Conservation (phyloP, 2,888 invertebrate species). For the Apamea monoglypha region DNA sequence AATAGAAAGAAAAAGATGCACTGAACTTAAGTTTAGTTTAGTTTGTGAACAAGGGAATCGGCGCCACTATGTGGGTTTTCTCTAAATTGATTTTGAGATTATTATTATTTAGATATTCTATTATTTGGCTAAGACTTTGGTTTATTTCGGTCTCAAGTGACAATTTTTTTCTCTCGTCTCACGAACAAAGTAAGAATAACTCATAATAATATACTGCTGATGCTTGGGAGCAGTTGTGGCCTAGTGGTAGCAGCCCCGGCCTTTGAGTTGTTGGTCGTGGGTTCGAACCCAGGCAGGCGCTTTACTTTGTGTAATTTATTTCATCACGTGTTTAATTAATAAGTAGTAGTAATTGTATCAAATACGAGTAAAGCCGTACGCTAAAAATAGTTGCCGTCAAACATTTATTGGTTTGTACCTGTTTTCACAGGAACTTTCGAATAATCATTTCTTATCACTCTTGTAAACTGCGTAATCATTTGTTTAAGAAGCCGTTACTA, state of each 20-base stretch:
- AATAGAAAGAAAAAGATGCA: no score
- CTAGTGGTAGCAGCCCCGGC: no score
- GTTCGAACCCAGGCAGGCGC: not conserved
- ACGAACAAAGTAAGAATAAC: not conserved
- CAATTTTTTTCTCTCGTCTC: not conserved
- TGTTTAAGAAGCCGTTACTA: constrained; percentile 35
- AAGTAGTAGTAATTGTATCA: not conserved
- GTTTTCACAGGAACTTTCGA: constrained; percentile 17
- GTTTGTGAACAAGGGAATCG: no score
- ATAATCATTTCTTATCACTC: constrained; percentile 22
- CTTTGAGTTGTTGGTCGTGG: no score
- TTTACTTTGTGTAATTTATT: not conserved
- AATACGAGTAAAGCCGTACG: not conserved
- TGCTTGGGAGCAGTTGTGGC: not conserved
- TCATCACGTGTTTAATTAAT: not conserved
- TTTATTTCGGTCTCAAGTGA: no score
- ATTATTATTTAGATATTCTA: no score
- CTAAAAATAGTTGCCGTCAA: constrained; percentile 2
- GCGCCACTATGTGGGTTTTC: no score
- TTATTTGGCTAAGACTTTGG: no score
- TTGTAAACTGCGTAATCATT: constrained; percentile 34
- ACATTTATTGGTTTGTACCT: constrained; percentile 25
- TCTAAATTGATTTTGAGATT: no score
- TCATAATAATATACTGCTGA: not conserved
- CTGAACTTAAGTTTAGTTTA: no score